Conservation (phyloP, 2,888 invertebrate genomes). For the Phlogophora meticulosa region DNA sequence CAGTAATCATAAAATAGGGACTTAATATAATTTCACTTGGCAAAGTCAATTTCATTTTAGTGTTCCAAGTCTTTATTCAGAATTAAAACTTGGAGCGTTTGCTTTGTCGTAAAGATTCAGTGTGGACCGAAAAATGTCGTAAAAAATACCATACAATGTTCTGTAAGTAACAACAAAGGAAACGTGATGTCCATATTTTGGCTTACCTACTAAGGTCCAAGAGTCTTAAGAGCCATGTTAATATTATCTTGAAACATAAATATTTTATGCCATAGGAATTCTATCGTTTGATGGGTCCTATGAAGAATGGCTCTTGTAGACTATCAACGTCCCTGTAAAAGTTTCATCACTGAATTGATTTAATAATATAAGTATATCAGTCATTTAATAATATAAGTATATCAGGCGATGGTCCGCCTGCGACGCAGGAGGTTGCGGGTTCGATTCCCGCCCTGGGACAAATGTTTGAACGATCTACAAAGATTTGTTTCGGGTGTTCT, state of each 20-base stretch:
- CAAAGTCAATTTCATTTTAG: slow-evolving; percentile 66
- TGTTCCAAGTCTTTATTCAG: slow-evolving; percentile 62
- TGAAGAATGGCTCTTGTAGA: slow-evolving; percentile 9
- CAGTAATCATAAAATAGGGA: slow-evolving; percentile 63
- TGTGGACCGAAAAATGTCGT: slow-evolving; percentile 60
- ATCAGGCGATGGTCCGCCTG: no score
- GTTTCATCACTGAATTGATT: no score
- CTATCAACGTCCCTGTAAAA: not conserved
- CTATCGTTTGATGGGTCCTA: slow-evolving; percentile 38
- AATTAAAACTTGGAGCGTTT: slow-evolving; percentile 66
- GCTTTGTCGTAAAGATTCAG: slow-evolving; percentile 55
- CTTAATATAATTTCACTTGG: slow-evolving; percentile 64
- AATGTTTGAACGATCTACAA: no score
- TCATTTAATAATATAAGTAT: no score
- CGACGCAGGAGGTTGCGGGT: no score
- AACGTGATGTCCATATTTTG: slow-evolving; percentile 44
- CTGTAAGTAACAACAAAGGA: slow-evolving; percentile 50
- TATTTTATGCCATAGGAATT: slow-evolving; percentile 40
- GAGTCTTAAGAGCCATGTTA: slow-evolving; percentile 34
- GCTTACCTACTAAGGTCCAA: slow-evolving; percentile 45
- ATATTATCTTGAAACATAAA: slow-evolving; percentile 44
- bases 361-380: no score
- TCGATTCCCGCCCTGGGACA: no score
- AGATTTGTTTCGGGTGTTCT: no score
- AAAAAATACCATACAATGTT: slow-evolving; percentile 66